Percentiles rank a stretch among this genome's conserved stretches.
phyloP scores from a whole-genome alignment of 2,888 invertebrate genomes.

The Caenorhabditis panamensis region DNA sequence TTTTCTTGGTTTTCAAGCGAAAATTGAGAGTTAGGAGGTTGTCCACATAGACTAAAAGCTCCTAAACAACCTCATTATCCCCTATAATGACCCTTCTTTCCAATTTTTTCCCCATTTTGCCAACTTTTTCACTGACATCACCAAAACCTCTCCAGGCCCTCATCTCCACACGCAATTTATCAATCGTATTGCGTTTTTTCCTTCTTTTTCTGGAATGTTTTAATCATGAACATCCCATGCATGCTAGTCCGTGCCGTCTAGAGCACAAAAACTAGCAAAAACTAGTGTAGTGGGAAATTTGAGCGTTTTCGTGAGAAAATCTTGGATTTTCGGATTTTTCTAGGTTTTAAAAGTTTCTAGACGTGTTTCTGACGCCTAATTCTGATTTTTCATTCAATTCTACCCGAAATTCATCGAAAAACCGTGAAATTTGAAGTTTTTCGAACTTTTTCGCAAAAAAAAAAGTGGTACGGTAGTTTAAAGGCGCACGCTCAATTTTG shows the following conservation, averaged over 20 bases:
- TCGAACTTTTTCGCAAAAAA: not conserved
- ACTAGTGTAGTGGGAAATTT: slow-evolving; percentile 22
- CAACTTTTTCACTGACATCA: not conserved
- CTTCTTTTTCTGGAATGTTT: slow-evolving; percentile 5
- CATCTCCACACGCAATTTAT: slow-evolving; percentile 3
- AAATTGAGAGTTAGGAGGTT: no score
- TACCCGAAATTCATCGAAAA: no score
- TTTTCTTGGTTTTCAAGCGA: no score
- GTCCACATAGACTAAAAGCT: no score
- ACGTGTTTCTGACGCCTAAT: no score
- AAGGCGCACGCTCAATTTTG: not conserved
- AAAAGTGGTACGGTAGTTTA: not conserved
- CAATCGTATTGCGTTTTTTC: no score
- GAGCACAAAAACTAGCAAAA: slow-evolving; percentile 5
- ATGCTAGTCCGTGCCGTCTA: no score
- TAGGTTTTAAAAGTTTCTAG: no score
- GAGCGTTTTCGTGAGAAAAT: slow-evolving; percentile 44
- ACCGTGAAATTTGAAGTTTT: not conserved
- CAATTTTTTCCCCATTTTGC: not conserved
- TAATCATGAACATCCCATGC: slow-evolving; percentile 34
- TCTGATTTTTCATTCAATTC: not conserved
- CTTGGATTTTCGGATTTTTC: not conserved
- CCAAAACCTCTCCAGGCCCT: not conserved
- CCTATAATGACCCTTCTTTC: not conserved
- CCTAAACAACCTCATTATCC: not conserved